Percentiles rank a stretch among this genome's conserved stretches.
Evolutionary conservation across 2,797 vertebrate genomes (phyloP).

Genomic region (Peromyscus aztecus): DNA sequence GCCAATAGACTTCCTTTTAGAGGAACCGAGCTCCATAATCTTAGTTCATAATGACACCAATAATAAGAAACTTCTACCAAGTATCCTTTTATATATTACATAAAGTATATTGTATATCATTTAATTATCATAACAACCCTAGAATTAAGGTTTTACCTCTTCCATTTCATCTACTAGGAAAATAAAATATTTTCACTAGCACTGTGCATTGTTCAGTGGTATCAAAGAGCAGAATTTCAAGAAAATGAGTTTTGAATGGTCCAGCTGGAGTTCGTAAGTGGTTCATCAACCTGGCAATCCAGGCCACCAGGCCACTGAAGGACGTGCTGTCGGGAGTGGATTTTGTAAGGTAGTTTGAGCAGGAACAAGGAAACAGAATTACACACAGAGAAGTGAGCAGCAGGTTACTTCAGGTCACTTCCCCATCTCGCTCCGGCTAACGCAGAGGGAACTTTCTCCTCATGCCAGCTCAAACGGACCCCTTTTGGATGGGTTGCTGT

Average conservation of each 20-base stretch:
- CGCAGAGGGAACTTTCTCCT: not conserved
- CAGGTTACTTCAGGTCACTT: not conserved
- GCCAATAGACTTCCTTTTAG: not conserved
- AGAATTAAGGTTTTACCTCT: not conserved
- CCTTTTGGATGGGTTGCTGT: not conserved
- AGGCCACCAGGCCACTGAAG: not conserved
- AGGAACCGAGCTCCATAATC: not conserved
- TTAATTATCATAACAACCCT: conserved; percentile 9
- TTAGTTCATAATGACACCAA: not conserved
- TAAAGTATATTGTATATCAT: not conserved
- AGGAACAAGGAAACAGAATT: not conserved
- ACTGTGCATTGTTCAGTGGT: not conserved
- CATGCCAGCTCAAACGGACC: too few relatives aligned
- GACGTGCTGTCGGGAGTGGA: not conserved
- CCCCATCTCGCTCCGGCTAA: not conserved
- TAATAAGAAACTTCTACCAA: not conserved
- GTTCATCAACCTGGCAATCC: not conserved
- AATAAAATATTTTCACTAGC: not conserved
- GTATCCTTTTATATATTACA: not conserved
- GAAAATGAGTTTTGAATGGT: not conserved
- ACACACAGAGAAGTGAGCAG: not conserved
- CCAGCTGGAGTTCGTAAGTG: not conserved
- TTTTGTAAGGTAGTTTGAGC: not conserved
- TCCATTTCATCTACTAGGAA: not conserved
- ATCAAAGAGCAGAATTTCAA: conserved; percentile 4